These are phyloP conservation scores for Archips crataeganus DNA, from an alignment of 2,888 invertebrate species.

Conservation along the genomic window DNA sequence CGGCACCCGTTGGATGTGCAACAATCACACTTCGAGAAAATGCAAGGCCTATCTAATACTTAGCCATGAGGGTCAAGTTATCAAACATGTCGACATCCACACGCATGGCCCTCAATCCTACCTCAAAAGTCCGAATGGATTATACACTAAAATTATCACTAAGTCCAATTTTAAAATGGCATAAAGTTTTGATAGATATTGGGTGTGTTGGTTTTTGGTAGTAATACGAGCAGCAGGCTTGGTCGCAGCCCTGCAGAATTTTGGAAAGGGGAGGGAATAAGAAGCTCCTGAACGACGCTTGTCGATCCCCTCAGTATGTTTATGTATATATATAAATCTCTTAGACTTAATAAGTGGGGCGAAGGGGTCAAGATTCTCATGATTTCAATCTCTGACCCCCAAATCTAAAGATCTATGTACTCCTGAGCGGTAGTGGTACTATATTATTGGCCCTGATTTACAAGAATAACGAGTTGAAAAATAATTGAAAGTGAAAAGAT, in stretches of 20 bases:
- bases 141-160: slow-evolving; percentile 39
- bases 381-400: too few relatives aligned
- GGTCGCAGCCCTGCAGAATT: too few relatives aligned
- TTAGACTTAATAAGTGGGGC: too few relatives aligned
- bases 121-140: slow-evolving; percentile 42
- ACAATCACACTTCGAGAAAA: slow-evolving; percentile 48
- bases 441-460: neutral
- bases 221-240: too few relatives aligned
- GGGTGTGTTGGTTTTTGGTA: neutral
- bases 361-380: too few relatives aligned
- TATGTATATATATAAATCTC: too few relatives aligned
- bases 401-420: neutral
- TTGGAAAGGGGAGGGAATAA: too few relatives aligned
- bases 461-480: too few relatives aligned
- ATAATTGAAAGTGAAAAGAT: too few relatives aligned
- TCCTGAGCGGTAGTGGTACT: neutral
- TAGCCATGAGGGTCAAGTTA: slow-evolving; percentile 45
- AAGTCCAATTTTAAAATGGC: neutral
- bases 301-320: too few relatives aligned
- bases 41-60: slow-evolving; percentile 53
- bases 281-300: too few relatives aligned
- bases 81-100: slow-evolving; percentile 48
- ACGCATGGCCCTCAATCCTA: slow-evolving; percentile 50
- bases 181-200: neutral
- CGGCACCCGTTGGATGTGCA: slow-evolving; percentile 45